These are phyloP conservation scores for Pterobdella sp. DNA, from an alignment of 2,888 invertebrate genomes.

Conservation along the genomic window DNA sequence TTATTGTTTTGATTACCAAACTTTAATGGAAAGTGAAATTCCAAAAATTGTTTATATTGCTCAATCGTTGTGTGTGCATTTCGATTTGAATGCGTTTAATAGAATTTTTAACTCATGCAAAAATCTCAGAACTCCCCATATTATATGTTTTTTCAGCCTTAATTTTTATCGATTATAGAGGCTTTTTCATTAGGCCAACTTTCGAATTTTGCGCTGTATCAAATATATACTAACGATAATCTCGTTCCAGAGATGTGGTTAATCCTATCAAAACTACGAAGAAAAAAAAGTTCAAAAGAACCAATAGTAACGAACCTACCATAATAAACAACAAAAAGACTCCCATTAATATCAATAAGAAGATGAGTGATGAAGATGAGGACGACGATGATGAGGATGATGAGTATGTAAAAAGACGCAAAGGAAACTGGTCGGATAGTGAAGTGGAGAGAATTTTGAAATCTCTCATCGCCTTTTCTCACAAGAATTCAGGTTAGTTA, in stretches of 20 bases:
- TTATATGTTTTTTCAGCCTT: no score
- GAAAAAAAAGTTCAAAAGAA: neutral
- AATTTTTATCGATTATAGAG: no score
- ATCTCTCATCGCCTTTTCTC: slow-evolving; percentile 50
- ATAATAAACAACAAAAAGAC: neutral
- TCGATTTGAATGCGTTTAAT: no score
- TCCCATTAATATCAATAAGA: neutral
- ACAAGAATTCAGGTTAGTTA: slow-evolving; percentile 26
- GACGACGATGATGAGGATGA: slow-evolving; percentile 19
- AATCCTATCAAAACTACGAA: neutral
- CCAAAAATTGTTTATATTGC: no score
- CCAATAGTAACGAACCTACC: neutral
- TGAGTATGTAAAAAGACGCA: slow-evolving; percentile 46
- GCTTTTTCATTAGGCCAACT: no score
- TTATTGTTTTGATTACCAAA: no score
- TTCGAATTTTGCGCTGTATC: no score
- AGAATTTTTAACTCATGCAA: no score
- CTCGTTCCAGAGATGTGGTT: neutral
- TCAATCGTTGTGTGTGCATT: no score
- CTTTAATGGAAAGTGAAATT: no score
- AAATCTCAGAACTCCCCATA: no score
- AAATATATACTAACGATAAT: neutral
- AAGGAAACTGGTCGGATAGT: slow-evolving; percentile 61
- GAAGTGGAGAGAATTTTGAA: slow-evolving; percentile 58
- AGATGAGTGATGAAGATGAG: slow-evolving; percentile 3